phyloP scores from a whole-genome alignment of 2,888 invertebrate species.

The Ectemnius lituratus region DNA sequence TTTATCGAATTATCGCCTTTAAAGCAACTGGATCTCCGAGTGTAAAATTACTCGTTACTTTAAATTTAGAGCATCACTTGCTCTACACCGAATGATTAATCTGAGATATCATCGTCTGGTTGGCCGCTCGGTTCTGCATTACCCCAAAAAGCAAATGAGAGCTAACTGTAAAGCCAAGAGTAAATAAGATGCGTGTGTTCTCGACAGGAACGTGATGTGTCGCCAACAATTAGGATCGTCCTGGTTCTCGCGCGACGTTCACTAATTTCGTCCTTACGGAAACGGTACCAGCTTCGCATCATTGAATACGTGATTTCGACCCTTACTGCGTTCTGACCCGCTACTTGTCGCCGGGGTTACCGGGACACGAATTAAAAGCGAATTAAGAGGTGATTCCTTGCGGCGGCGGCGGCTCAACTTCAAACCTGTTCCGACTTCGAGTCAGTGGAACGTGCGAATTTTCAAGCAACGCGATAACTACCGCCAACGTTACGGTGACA shows the following conservation, averaged over 20 bases:
- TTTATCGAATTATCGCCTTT: too few relatives aligned
- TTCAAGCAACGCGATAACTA: not conserved
- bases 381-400: constrained; percentile 29
- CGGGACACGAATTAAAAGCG: constrained; percentile 37
- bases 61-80: too few relatives aligned
- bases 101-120: too few relatives aligned
- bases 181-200: not conserved
- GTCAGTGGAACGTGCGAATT: constrained; percentile 18
- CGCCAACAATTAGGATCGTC: constrained; percentile 31
- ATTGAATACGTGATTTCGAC: constrained; percentile 39
- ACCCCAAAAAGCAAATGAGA: constrained; percentile 1
- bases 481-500: too few relatives aligned
- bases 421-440: constrained; percentile 11
- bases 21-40: too few relatives aligned
- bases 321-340: constrained; percentile 41
- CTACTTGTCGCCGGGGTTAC: constrained; percentile 24
- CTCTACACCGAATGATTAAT: too few relatives aligned
- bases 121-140: not conserved
- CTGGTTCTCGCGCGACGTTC: constrained; percentile 9
- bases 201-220: not conserved
- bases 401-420: not conserved
- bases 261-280: constrained; percentile 18
- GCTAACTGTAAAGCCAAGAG: not conserved
- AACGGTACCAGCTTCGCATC: constrained; percentile 39
- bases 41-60: too few relatives aligned